Percentiles rank a stretch among this genome's conserved stretches.
phyloP scores from a whole-genome alignment of 2,888 invertebrate genomes.

The Scaptomyza caliginosa region DNA sequence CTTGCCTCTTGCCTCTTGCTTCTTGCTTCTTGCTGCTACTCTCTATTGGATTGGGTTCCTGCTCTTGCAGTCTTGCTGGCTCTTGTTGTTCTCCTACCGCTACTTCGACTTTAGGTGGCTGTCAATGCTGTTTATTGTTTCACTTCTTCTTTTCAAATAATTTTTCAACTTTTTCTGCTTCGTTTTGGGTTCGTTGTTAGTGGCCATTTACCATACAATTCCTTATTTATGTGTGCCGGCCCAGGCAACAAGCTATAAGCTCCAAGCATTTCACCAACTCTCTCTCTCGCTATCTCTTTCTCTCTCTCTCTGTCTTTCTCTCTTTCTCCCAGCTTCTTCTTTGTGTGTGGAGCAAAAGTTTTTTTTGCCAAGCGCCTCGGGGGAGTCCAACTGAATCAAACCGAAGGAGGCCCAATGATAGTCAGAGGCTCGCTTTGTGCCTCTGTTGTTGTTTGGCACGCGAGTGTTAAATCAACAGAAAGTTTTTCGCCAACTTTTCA shows the following conservation, averaged over 20 bases:
- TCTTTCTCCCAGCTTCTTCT: slow-evolving; percentile 7
- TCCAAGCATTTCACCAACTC: slow-evolving; percentile 9
- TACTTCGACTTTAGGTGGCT: slow-evolving; percentile 18
- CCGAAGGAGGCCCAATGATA: slow-evolving; percentile 36
- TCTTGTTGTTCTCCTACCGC: not conserved
- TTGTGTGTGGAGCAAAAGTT: slow-evolving; percentile 37
- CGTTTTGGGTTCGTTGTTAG: slow-evolving; percentile 41
- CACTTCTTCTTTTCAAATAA: slow-evolving; percentile 67
- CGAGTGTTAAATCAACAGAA: slow-evolving; percentile 72
- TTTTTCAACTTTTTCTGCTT: slow-evolving; percentile 56
- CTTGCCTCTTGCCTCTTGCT: slow-evolving; percentile 37
- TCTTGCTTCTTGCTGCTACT: slow-evolving; percentile 22
- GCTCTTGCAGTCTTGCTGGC: slow-evolving; percentile 3
- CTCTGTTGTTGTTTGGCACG: slow-evolving; percentile 29
- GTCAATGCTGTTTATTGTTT: slow-evolving; percentile 66
- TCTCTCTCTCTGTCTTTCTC: not conserved
- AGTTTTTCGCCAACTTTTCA: slow-evolving; percentile 69
- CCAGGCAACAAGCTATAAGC: slow-evolving; percentile 23
- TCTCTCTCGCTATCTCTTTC: not conserved
- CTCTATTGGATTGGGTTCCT: slow-evolving; percentile 45
- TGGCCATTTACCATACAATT: slow-evolving; percentile 70
- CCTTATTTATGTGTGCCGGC: slow-evolving; percentile 58
- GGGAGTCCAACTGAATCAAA: slow-evolving; percentile 40
- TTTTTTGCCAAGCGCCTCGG: slow-evolving; percentile 31
- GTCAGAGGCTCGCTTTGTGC: slow-evolving; percentile 33